Evolutionary conservation across 2,797 vertebrate species (phyloP).

Genomic region (Myioborus miniatus): DNA sequence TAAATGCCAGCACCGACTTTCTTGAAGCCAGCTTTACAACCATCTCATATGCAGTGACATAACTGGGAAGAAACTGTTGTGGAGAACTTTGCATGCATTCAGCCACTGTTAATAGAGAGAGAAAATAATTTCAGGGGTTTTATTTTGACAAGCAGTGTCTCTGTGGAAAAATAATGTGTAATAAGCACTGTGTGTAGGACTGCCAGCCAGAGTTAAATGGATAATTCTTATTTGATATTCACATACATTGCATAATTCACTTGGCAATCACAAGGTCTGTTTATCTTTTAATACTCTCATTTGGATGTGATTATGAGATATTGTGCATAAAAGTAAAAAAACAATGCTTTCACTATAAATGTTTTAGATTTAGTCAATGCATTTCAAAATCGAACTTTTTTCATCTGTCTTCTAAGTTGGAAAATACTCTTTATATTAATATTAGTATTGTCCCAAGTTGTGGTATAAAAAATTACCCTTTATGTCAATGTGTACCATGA

Average conservation of each 20-base stretch:
- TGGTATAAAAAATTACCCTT: neutral
- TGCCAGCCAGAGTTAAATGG: neutral
- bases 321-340: neutral
- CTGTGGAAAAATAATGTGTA: neutral
- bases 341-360: neutral
- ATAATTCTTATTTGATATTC: conserved; percentile 16
- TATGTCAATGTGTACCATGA: neutral
- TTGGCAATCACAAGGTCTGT: neutral
- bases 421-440: neutral
- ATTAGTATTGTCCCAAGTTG: neutral
- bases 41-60: neutral
- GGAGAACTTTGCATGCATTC: neutral
- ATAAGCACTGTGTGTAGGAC: neutral
- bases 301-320: neutral
- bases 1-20: neutral
- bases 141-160: neutral
- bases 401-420: neutral
- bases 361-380: neutral
- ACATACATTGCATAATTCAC: neutral
- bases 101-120: neutral
- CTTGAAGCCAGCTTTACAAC: neutral
- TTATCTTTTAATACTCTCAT: conserved; percentile 13
- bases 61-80: neutral
- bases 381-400: neutral
- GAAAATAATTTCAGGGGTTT: neutral